These are phyloP conservation scores for Escarpia spicata DNA, from an alignment of 2,888 invertebrate genomes.

Conservation along the genomic window DNA sequence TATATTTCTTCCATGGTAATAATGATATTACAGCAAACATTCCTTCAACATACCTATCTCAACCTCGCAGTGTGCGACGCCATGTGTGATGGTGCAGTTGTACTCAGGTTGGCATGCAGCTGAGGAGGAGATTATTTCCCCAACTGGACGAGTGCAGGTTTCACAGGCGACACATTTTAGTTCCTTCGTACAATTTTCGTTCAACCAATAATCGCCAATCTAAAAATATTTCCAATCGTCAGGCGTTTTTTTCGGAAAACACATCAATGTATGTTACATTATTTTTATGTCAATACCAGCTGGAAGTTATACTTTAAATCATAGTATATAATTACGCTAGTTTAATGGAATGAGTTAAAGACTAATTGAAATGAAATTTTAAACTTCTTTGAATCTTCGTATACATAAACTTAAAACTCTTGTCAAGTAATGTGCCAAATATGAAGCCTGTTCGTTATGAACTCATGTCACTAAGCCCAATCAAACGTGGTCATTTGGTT, in stretches of 20 bases:
- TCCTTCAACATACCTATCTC: neutral
- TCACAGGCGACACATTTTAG: neutral
- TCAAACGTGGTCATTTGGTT: too few species aligned
- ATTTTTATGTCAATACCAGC: neutral
- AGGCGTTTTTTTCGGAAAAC: neutral
- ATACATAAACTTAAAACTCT: too few species aligned
- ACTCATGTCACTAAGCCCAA: too few species aligned
- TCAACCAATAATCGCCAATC: conserved; percentile 19
- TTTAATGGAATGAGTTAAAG: neutral
- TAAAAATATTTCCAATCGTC: neutral
- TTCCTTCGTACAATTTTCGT: neutral
- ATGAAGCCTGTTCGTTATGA: too few species aligned
- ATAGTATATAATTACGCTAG: neutral
- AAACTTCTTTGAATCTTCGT: too few species aligned
- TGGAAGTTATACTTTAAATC: neutral
- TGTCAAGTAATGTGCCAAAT: too few species aligned
- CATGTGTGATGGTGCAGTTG: neutral
- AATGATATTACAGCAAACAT: neutral
- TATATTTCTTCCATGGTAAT: neutral
- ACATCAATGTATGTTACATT: neutral
- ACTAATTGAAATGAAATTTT: too few species aligned
- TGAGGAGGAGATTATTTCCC: neutral
- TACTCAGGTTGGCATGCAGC: neutral
- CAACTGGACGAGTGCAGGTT: conserved; percentile 19
- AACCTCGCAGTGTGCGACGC: neutral